A percentile compares a stretch with the other conserved stretches of the same genome.
Evolutionary conservation across 2,113 vertebrate species (phyloP).

Genomic region (Anoura caudifer): DNA sequence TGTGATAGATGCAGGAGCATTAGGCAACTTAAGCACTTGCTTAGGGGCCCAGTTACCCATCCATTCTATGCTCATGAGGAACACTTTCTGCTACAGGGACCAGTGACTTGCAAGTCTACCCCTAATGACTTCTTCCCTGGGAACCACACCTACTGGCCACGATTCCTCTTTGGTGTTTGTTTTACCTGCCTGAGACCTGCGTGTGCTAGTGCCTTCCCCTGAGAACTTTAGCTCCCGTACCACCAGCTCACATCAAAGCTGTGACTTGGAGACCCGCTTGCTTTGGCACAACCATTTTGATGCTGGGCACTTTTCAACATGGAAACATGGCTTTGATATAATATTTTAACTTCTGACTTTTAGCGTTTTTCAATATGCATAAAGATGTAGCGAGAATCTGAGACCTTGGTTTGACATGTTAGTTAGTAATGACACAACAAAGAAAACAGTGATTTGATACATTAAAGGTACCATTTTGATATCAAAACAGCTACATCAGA

Average conservation of each 20-base stretch:
- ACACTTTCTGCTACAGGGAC: neutral
- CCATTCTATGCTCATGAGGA: neutral
- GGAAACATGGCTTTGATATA: neutral
- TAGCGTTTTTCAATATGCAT: neutral
- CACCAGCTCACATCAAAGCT: neutral
- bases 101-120: neutral
- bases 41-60: neutral
- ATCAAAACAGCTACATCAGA: neutral
- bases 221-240: neutral
- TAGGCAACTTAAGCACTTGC: neutral
- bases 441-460: neutral
- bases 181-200: neutral
- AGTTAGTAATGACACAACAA: conserved; percentile 13
- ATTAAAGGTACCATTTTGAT: conserved; percentile 4
- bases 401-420: neutral
- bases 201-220: neutral
- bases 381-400: neutral
- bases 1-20: neutral
- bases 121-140: neutral
- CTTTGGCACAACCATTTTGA: neutral
- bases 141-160: neutral
- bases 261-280: neutral
- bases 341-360: conserved; percentile 24
- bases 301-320: neutral
- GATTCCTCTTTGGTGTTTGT: neutral